Percentiles rank a stretch among this genome's conserved stretches.
phyloP scores from a whole-genome alignment of 2,888 invertebrate species.

The Drosophila paracracens region DNA sequence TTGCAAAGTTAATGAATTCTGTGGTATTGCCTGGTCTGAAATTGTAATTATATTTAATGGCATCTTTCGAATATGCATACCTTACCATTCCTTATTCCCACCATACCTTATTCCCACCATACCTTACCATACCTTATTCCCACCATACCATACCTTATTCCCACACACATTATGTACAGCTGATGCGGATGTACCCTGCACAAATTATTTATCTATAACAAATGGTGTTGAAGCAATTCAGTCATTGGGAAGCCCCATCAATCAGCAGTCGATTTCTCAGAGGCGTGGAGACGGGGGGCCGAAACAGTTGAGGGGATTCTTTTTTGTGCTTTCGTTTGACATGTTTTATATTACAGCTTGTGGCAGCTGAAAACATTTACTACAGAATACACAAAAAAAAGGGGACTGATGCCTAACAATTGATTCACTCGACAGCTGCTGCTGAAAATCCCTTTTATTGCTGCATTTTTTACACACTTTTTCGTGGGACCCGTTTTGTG shows the following conservation, averaged over 20 bases:
- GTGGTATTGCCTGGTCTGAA: not conserved
- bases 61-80: no score
- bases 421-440: constrained; percentile 45
- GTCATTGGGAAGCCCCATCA: constrained; percentile 57
- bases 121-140: no score
- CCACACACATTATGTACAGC: not conserved
- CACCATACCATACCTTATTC: not conserved
- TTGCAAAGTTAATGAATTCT: not conserved
- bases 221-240: constrained; percentile 8
- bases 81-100: not conserved
- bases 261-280: constrained; percentile 61
- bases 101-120: no score
- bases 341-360: constrained; percentile 39
- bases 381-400: not conserved
- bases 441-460: constrained; percentile 39
- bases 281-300: not conserved
- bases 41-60: not conserved
- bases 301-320: not conserved
- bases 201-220: not conserved
- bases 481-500: not conserved
- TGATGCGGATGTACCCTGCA: not conserved
- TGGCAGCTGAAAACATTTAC: constrained; percentile 37
- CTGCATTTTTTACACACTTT: constrained; percentile 20
- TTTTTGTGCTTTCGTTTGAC: constrained; percentile 25
- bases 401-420: constrained; percentile 19